phyloP scores from a whole-genome alignment of 1,140 invertebrate species.

The Palaemon carinicauda region DNA sequence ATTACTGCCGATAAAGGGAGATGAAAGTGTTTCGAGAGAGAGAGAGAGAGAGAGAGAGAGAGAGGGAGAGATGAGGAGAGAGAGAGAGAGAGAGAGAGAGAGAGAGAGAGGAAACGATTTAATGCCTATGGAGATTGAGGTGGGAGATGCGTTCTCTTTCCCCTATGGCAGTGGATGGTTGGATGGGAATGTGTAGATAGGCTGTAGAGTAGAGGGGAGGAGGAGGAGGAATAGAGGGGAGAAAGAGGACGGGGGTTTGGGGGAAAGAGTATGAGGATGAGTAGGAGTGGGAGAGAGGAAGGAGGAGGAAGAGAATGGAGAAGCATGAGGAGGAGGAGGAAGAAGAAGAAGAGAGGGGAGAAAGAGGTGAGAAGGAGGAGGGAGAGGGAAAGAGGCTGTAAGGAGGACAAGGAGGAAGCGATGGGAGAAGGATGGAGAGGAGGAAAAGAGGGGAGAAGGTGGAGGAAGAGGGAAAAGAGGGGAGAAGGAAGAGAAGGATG shows the following conservation, averaged over 20 bases:
- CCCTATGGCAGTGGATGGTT: neutral
- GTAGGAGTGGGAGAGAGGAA: neutral
- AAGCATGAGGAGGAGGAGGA: slow-evolving; percentile 1
- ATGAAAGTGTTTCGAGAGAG: no score
- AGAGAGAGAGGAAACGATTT: no score
- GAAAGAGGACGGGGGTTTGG: neutral
- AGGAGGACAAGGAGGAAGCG: neutral
- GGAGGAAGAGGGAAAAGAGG: neutral
- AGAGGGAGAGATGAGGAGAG: no score
- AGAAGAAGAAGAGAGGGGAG: neutral
- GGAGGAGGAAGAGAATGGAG: slow-evolving; percentile 6
- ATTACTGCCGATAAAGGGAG: no score
- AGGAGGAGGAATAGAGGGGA: neutral
- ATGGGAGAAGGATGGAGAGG: no score
- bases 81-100: no score
- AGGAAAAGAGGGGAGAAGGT: neutral
- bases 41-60: no score
- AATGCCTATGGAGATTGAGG: no score
- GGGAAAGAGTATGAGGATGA: neutral
- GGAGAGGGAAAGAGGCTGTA: neutral
- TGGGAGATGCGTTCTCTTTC: neutral
- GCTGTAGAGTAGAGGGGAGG: neutral
- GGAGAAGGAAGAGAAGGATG: neutral
- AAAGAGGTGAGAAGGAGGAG: neutral
- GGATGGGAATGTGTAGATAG: no score